phyloP scores from a whole-genome alignment of 2,113 vertebrate species.

The Eudyptes chrysolophus region DNA sequence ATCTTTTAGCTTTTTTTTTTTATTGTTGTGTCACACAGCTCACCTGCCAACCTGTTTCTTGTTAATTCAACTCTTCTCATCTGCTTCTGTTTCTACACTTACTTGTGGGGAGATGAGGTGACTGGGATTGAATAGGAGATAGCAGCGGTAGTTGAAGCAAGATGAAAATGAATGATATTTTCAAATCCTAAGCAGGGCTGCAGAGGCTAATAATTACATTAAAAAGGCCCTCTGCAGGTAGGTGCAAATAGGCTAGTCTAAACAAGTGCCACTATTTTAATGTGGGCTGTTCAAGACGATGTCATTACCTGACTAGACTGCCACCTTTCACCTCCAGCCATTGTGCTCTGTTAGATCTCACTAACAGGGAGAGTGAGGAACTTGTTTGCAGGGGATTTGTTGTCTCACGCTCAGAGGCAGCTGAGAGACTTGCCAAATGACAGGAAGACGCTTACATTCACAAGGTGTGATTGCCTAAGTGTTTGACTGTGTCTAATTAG shows the following conservation, averaged over 20 bases:
- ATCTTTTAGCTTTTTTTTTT: slow-evolving; percentile 50
- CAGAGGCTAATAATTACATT: slow-evolving; percentile 85
- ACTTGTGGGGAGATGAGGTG: slow-evolving; percentile 73
- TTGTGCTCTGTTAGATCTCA: slow-evolving; percentile 81
- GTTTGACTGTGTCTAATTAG: slow-evolving; percentile 89
- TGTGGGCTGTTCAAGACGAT: slow-evolving; percentile 76
- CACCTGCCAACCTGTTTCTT: slow-evolving; percentile 82
- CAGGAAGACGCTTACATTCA: slow-evolving; percentile 89
- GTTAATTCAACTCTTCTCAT: slow-evolving; percentile 78
- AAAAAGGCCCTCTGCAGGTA: slow-evolving; percentile 85
- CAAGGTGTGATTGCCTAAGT: slow-evolving; percentile 91
- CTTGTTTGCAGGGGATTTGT: slow-evolving; percentile 77
- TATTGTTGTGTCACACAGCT: slow-evolving; percentile 76
- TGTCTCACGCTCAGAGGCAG: slow-evolving; percentile 85
- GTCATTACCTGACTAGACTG: slow-evolving; percentile 81
- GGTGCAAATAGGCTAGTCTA: slow-evolving; percentile 86
- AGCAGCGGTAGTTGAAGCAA: slow-evolving; percentile 75
- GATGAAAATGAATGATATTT: slow-evolving; percentile 86
- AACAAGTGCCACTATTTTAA: slow-evolving; percentile 81
- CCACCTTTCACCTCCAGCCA: slow-evolving; percentile 84
- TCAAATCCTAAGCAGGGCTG: slow-evolving; percentile 77
- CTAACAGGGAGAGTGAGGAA: slow-evolving; percentile 78
- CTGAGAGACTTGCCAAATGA: slow-evolving; percentile 90
- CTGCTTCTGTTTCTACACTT: slow-evolving; percentile 73
- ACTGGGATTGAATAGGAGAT: slow-evolving; percentile 62